phyloP scores from a whole-genome alignment of 2,797 vertebrate species.

The Argentina silus region DNA sequence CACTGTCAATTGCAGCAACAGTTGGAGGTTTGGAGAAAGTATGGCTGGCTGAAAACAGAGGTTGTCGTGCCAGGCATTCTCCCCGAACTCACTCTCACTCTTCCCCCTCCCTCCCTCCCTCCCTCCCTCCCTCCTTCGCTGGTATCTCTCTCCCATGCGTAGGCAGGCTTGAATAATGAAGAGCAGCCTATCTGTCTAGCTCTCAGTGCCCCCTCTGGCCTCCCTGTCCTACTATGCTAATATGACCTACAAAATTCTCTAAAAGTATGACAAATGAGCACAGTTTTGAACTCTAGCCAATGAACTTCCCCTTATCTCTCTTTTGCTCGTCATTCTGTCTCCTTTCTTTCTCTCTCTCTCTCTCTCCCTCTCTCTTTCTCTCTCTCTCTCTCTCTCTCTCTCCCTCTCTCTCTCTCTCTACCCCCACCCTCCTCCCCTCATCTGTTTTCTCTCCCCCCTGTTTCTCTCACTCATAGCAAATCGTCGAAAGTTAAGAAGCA shows the following conservation, averaged over 20 bases:
- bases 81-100: slow-evolving; percentile 1
- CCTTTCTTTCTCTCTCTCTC: slow-evolving; percentile 28
- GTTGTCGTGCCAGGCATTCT: background rate
- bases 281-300: slow-evolving; percentile 71
- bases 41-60: too few relatives aligned
- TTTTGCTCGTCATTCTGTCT: slow-evolving; percentile 21
- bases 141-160: slow-evolving; percentile 47
- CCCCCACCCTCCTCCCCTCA: slow-evolving; percentile 17
- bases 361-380: slow-evolving; percentile 16
- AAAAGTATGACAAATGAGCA: slow-evolving; percentile 76
- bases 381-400: slow-evolving; percentile 29
- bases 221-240: slow-evolving; percentile 64
- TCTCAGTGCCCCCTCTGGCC: slow-evolving; percentile 11
- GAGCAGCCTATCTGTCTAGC: slow-evolving; percentile 51
- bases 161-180: slow-evolving; percentile 49
- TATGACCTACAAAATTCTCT: slow-evolving; percentile 81
- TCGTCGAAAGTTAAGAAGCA: slow-evolving; percentile 5
- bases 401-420: slow-evolving; percentile 49
- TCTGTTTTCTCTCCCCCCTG: slow-evolving; percentile 11
- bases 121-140: slow-evolving; percentile 2
- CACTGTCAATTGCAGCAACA: slow-evolving; percentile 31
- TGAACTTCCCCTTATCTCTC: slow-evolving; percentile 55
- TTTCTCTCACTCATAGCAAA: slow-evolving; percentile 40
- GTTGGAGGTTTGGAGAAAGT: slow-evolving; percentile 28
- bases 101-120: slow-evolving; percentile 1